Conservation (phyloP, 2,888 invertebrate genomes). For the Spialia ferax region DNA sequence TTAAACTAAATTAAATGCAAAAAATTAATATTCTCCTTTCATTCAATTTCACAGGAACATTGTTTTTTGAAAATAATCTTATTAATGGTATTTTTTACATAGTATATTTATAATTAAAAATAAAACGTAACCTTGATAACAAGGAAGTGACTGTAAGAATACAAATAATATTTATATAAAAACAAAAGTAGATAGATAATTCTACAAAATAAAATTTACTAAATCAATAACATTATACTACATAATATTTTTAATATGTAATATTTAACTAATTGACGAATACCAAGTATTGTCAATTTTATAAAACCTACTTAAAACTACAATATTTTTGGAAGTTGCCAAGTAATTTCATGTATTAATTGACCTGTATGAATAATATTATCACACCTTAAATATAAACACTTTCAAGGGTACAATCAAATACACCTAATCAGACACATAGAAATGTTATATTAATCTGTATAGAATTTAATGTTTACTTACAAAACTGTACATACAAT, state of each 20-base stretch:
- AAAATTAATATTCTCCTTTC: conserved; percentile 8
- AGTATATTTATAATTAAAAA: too few species aligned
- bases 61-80: neutral
- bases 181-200: neutral
- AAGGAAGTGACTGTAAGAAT: neutral
- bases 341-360: conserved; percentile 23
- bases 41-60: conserved; percentile 17
- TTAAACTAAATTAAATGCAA: conserved; percentile 29
- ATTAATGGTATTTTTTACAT: neutral
- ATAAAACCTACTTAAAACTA: conserved; percentile 23
- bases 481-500: conserved; percentile 15
- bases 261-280: conserved; percentile 10
- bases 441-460: conserved; percentile 1
- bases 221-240: conserved; percentile 19
- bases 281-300: conserved; percentile 28
- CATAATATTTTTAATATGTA: too few species aligned
- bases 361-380: conserved; percentile 3
- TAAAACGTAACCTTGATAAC: neutral
- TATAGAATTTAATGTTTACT: conserved; percentile 1
- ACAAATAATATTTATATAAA: conserved; percentile 10
- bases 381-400: neutral
- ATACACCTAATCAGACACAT: conserved; percentile 4
- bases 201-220: conserved; percentile 23
- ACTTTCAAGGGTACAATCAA: neutral
- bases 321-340: conserved; percentile 35